phyloP scores from a whole-genome alignment of 2,888 invertebrate species.

The Catocala fraxini region DNA sequence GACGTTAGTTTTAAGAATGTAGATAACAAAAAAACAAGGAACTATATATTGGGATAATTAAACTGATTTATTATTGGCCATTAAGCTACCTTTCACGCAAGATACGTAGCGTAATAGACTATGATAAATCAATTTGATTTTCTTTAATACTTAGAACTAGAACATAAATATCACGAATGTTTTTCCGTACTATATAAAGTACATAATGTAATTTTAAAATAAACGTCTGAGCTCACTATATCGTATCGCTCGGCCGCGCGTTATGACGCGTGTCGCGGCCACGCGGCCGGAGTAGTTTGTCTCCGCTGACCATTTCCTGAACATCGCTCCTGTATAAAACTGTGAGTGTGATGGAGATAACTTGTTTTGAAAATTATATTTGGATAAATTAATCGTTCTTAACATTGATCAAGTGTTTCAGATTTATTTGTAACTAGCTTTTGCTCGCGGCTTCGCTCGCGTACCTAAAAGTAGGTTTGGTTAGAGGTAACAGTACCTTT shows the following conservation, averaged over 20 bases:
- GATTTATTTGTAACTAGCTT: too few relatives aligned
- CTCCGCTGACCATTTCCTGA: slow-evolving; percentile 83
- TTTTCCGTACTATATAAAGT: background rate
- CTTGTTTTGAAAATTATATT: background rate
- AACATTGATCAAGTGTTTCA: too few relatives aligned
- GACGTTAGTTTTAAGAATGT: too few relatives aligned
- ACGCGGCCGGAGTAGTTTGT: slow-evolving; percentile 74
- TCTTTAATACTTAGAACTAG: background rate
- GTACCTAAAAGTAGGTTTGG: too few relatives aligned
- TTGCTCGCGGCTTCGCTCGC: too few relatives aligned
- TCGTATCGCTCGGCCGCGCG: slow-evolving; percentile 55
- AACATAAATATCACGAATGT: background rate
- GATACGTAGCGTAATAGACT: background rate
- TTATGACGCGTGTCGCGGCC: slow-evolving; percentile 83
- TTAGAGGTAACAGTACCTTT: too few relatives aligned
- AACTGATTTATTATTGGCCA: too few relatives aligned
- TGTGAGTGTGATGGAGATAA: slow-evolving; percentile 40
- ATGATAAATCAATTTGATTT: background rate
- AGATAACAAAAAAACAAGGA: too few relatives aligned
- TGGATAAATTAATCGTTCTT: background rate
- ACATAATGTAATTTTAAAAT: slow-evolving; percentile 29
- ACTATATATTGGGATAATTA: too few relatives aligned
- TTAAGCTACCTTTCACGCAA: background rate
- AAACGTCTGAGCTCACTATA: slow-evolving; percentile 36
- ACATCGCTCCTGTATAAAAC: slow-evolving; percentile 62